A percentile compares a stretch with the other conserved stretches of the same genome.
Evolutionary conservation across 1,140 invertebrate species (phyloP).

Genomic region (Tribolium madens): DNA sequence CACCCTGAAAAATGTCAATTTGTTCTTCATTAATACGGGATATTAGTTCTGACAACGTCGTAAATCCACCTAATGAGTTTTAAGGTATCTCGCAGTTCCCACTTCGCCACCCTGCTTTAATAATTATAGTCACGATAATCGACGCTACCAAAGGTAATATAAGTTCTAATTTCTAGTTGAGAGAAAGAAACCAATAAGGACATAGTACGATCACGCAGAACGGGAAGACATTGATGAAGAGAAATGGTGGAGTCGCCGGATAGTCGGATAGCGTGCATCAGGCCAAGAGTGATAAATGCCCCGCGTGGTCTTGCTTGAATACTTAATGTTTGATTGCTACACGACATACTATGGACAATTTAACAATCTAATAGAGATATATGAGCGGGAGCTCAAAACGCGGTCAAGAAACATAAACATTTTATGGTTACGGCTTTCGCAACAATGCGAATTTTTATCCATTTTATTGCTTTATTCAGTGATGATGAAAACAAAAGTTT

Average conservation of each 20-base stretch:
- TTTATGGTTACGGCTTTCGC: constrained; percentile 25
- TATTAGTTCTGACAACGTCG: constrained; percentile 54
- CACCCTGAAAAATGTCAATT: constrained; percentile 59
- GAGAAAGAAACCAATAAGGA: constrained; percentile 59
- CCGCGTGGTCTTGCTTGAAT: constrained; percentile 57
- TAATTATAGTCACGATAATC: background rate
- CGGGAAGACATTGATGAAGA: constrained; percentile 61
- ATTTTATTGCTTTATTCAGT: too few species aligned
- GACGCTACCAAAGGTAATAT: constrained; percentile 7
- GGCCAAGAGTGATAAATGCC: constrained; percentile 54
- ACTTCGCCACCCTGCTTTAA: background rate
- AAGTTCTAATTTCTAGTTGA: constrained; percentile 50
- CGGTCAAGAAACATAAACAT: constrained; percentile 30
- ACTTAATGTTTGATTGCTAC: constrained; percentile 62
- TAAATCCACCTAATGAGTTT: constrained; percentile 50
- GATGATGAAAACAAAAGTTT: too few species aligned
- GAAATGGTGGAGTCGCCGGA: constrained; percentile 57
- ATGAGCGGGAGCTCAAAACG: constrained; percentile 42
- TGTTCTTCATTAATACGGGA: constrained; percentile 57
- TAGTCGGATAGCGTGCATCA: constrained; percentile 48
- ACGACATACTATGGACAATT: constrained; percentile 61
- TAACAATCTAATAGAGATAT: constrained; percentile 58
- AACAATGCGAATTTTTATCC: background rate
- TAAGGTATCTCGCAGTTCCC: constrained; percentile 21
- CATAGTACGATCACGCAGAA: constrained; percentile 58